These are phyloP conservation scores for Nycticebus coucang DNA, from an alignment of 2,113 vertebrate species.

Conservation along the genomic window DNA sequence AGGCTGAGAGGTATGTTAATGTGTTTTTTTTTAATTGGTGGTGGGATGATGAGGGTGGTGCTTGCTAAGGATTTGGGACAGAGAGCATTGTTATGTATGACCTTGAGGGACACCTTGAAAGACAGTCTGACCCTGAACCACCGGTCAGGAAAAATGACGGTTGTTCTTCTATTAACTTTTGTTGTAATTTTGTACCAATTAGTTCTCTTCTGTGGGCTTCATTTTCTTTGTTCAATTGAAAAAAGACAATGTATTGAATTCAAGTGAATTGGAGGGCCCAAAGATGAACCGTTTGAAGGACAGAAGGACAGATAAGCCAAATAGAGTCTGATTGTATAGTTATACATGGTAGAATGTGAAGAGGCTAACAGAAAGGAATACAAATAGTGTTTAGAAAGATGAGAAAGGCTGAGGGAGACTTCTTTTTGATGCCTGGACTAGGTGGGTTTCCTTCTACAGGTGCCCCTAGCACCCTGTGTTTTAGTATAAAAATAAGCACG, in stretches of 20 bases:
- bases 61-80: neutral
- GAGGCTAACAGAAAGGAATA: neutral
- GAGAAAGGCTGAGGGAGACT: neutral
- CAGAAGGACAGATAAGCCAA: neutral
- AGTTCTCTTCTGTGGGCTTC: neutral
- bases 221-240: neutral
- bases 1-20: neutral
- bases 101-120: neutral
- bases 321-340: neutral
- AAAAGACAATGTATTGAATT: neutral
- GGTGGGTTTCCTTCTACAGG: neutral
- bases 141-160: neutral
- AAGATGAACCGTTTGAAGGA: neutral
- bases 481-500: neutral
- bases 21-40: neutral
- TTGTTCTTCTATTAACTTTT: neutral
- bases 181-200: neutral
- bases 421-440: neutral
- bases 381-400: neutral
- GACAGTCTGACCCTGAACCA: neutral
- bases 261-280: neutral
- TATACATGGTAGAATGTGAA: neutral
- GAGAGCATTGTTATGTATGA: neutral
- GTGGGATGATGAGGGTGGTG: neutral
- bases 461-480: neutral